phyloP scores from a whole-genome alignment of 1,140 invertebrate species.

The Penaeus indicus region DNA sequence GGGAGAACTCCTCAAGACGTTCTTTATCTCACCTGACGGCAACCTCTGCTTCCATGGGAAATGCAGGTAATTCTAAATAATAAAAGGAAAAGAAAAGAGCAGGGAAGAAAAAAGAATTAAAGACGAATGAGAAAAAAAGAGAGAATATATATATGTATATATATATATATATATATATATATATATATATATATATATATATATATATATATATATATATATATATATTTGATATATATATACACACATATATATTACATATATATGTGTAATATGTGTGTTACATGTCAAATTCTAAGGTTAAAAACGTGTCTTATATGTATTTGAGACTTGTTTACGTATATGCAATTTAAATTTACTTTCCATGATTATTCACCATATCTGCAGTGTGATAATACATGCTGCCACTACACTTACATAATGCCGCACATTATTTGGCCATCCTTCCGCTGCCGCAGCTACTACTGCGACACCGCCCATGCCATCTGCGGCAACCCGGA shows the following conservation, averaged over 20 bases:
- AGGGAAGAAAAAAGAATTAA: too few relatives aligned
- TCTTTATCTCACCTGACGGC: slow-evolving; percentile 93
- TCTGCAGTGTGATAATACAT: too few relatives aligned
- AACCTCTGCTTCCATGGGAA: slow-evolving; percentile 88
- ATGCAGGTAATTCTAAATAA: slow-evolving; percentile 53
- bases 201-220: background rate
- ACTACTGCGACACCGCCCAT: slow-evolving; percentile 98
- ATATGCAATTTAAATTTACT: too few relatives aligned
- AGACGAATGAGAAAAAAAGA: too few relatives aligned
- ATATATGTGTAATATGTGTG: background rate
- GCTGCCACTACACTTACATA: background rate
- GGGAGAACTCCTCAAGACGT: slow-evolving; percentile 90
- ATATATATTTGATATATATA: too few relatives aligned
- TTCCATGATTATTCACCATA: too few relatives aligned
- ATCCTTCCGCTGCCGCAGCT: slow-evolving; percentile 74
- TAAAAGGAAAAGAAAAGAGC: background rate
- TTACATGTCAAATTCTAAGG: background rate
- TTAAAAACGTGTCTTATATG: too few relatives aligned
- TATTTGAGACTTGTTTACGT: too few relatives aligned
- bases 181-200: background rate
- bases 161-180: background rate
- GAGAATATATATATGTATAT: background rate
- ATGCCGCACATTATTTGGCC: background rate
- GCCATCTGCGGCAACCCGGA: slow-evolving; percentile 97
- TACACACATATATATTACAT: too few relatives aligned